Evolutionary conservation across 2,888 invertebrate genomes (phyloP), one percentile per base, ranked within the genome.

Genomic region (Malthinus flaveolus): DNA sequence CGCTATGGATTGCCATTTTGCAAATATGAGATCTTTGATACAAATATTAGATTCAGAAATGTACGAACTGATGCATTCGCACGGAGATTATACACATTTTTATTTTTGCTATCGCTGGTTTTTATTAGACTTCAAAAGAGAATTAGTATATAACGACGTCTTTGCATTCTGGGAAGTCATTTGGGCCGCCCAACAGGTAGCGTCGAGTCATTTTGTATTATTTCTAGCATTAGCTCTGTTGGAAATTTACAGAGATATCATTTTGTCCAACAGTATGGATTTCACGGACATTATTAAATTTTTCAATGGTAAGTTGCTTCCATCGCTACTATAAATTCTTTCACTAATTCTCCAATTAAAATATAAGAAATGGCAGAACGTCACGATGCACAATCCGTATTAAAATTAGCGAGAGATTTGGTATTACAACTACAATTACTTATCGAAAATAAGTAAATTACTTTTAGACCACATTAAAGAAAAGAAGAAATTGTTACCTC

Each of bases 91-190:
- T 80, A 96, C 95, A 3, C 96, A 97, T 77, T 95, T 97, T 80
- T 97, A 96, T 80, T 97, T 97, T 80, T 95, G 95, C 79, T 97
- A 97, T 78, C 90, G 97, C 39, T 97, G 97, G 97, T 97, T 97
- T 81, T 82, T 97, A 63, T 82, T 97, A 50, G 97, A 97, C 79
- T 97, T 97, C 76, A 97, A 97, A 78, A 81, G 97, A 75, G 97
- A 97, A 78, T 81, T 97, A 65, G 82, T 93, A 11, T 97, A 97
- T 74, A 89, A 93, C 63, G 96, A 97, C 75, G 93, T 97, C n/a
- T 96, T 94, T 75, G 81, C 88, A 7, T 92, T 95, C 1, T 97
- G 97, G 97, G 97, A 97, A 80, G 84, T 91, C 42, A 96, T 97
- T 66, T 97, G 97, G 97, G 91, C 93, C n/a, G 94, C 96, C 1